Evolutionary conservation across 2,797 vertebrate genomes (phyloP), one percentile per base, ranked within the genome.

Genomic region (Hirundo rustica): DNA sequence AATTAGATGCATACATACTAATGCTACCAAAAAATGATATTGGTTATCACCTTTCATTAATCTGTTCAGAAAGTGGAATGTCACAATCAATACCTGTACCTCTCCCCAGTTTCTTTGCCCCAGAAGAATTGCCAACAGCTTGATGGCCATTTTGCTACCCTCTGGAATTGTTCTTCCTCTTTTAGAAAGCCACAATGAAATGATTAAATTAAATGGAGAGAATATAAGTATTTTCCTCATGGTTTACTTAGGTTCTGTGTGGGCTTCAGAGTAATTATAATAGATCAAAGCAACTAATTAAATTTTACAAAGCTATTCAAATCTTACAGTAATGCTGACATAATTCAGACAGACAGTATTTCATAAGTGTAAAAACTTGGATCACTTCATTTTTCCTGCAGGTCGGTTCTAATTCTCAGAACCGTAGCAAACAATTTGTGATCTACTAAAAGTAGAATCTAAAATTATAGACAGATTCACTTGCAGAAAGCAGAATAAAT

Each of bases 271-370:
- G 61, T 48, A 88, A 47, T 74, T 89, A 64, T 8, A 62, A 25
- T 21, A 79, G 70, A 82, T 86, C 55, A 94, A 88, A 96, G 57
- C 71, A 92, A 75, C 42, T n/a, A 64, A 66, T 67, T 88, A 82
- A 89, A 67, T 92, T 90, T 86, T 85, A 62, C 44, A 77, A 82
- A 93, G 77, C 48, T 88, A 61, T 79, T 96, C 16, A 87, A 29
- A 79, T 89, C 30, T 70, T 78, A 67, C 8, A 88, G 42, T 65
- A 89, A 57, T n/a, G 30, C 70, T 79, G 53, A 64, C 60, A 34
- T 67, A 67, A 77, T 84, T 95, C 64, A 76, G 73, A 50, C 29
- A 82, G 70, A 78, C 19, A 36, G 45, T 60, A 64, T 84, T 84
- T 90, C 2, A 0, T 64, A 73, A 70, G 26, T 74, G 36, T 91